Evolutionary conservation across 1,140 invertebrate genomes (phyloP).

Genomic region (Oedothorax gibbosus): DNA sequence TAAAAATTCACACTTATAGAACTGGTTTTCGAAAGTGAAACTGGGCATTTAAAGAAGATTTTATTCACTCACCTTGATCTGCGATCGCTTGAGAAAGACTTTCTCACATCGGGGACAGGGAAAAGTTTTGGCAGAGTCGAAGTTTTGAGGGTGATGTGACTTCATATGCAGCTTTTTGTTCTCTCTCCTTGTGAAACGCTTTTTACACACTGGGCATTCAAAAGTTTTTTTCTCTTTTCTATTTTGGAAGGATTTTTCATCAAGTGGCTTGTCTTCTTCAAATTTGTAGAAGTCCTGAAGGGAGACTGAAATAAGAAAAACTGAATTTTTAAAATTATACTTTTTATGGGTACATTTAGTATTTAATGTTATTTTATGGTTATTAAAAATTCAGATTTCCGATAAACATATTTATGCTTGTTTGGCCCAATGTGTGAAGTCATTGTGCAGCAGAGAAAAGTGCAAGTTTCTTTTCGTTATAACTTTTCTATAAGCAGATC

Average conservation of each 20-base stretch:
- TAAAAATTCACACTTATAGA: neutral
- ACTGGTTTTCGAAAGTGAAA: neutral
- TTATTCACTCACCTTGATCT: neutral
- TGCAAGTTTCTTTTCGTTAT: no score
- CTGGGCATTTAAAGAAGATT: neutral
- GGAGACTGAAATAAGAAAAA: neutral
- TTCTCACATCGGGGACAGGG: neutral
- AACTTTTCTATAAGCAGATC: no score
- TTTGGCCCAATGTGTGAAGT: no score
- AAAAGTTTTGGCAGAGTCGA: neutral
- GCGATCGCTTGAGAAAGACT: neutral
- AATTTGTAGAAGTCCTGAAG: constrained; percentile 63
- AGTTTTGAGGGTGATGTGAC: constrained; percentile 45
- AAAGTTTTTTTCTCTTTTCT: constrained; percentile 64
- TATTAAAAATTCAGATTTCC: no score
- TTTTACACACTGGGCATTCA: constrained; percentile 67
- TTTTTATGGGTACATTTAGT: neutral
- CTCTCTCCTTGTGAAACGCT: constrained; percentile 66
- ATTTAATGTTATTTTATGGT: no score
- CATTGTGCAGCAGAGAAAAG: no score
- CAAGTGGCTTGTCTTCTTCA: constrained; percentile 60
- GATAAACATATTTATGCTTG: no score
- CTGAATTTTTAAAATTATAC: neutral
- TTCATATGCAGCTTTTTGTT: constrained; percentile 64
- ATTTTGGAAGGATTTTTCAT: constrained; percentile 57